Evolutionary conservation across 2,888 invertebrate species (phyloP), one percentile per base, ranked within the genome.

Genomic region (Xylocampa areola): DNA sequence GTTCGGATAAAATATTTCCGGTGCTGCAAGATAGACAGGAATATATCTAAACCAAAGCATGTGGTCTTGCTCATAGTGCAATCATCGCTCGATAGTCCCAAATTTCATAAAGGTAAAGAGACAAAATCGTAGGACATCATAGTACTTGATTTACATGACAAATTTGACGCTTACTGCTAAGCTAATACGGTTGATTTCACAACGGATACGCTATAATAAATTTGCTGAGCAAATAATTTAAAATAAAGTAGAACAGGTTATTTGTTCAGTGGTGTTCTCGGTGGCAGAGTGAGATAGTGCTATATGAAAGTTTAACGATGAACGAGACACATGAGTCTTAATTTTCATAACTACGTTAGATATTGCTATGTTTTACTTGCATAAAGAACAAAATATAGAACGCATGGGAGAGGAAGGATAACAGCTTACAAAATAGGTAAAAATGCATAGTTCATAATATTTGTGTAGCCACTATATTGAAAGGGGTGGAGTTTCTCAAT

Each of bases 91-190:
- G 25, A 37, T 4, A 11, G 32, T 30, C 51, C 8, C 21, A 11
- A 10, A 21, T 35, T 17, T n/a, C 45, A 14, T 39, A 44, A 76
- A 44, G 43, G 32, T 54, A 64, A 65, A 76, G 77, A 64, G 70
- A 68, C 54, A 50, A 19, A 36, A 35, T 36, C 23, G 10, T 36
- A 51, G 33, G 8, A 32, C 17, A 45, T 40, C 3, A 19, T 14
- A 21, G 44, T 30, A 23, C 17, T 53, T 71, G 49, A 44, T 45
- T 54, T 40, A 36, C 8, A 36, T 14, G 19, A 16, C 29, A 50
- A 63, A 52, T 58, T 43, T 47, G 39, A 45, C 30, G 54, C 72
- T 64, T 64, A 60, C 55, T 16, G 32, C 50, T n/a, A 50, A 37
- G 44, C 32, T 16, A n/a, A 35, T 35, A 72, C 11, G 23, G 29